These are phyloP conservation scores for Choreutis nemorana DNA, from an alignment of 2,888 invertebrate genomes.

Conservation along the genomic window DNA sequence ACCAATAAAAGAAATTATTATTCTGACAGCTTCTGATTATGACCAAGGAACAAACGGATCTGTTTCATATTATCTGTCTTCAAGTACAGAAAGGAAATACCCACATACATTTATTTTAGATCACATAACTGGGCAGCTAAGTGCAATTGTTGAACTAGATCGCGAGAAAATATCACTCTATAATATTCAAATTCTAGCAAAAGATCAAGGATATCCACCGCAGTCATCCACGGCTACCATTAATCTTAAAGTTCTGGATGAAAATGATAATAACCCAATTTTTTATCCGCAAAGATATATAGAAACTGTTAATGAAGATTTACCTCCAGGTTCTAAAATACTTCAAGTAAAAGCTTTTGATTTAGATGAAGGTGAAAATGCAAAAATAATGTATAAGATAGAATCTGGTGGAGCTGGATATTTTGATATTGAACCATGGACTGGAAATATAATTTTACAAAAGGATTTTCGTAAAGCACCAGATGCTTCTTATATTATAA, in stretches of 20 bases:
- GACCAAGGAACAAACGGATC: slow-evolving; percentile 95
- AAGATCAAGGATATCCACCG: slow-evolving; percentile 90
- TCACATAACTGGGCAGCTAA: slow-evolving; percentile 84
- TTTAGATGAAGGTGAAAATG: slow-evolving; percentile 89
- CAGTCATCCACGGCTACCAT: slow-evolving; percentile 92
- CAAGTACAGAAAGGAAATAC: slow-evolving; percentile 79
- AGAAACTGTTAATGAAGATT: slow-evolving; percentile 75
- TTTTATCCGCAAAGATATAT: slow-evolving; percentile 93
- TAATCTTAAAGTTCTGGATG: slow-evolving; percentile 79
- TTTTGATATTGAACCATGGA: slow-evolving; percentile 80
- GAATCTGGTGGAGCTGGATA: slow-evolving; percentile 82
- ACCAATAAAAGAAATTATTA: slow-evolving; percentile 80
- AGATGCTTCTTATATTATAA: slow-evolving; percentile 75
- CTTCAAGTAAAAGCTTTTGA: slow-evolving; percentile 84
- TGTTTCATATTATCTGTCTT: slow-evolving; percentile 82
- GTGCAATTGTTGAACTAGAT: slow-evolving; percentile 79
- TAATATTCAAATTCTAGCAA: slow-evolving; percentile 85
- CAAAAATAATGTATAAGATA: slow-evolving; percentile 78
- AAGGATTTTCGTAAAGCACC: slow-evolving; percentile 70
- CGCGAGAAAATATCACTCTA: slow-evolving; percentile 82
- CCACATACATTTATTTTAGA: slow-evolving; percentile 87
- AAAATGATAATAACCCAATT: slow-evolving; percentile 91
- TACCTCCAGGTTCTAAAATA: slow-evolving; percentile 70
- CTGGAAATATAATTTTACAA: slow-evolving; percentile 77
- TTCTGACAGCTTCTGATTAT: slow-evolving; percentile 86